A percentile compares a stretch with the other conserved stretches of the same genome.
These are phyloP conservation scores for Acleris holmiana DNA, from an alignment of 2,888 invertebrate genomes.

Conservation along the genomic window DNA sequence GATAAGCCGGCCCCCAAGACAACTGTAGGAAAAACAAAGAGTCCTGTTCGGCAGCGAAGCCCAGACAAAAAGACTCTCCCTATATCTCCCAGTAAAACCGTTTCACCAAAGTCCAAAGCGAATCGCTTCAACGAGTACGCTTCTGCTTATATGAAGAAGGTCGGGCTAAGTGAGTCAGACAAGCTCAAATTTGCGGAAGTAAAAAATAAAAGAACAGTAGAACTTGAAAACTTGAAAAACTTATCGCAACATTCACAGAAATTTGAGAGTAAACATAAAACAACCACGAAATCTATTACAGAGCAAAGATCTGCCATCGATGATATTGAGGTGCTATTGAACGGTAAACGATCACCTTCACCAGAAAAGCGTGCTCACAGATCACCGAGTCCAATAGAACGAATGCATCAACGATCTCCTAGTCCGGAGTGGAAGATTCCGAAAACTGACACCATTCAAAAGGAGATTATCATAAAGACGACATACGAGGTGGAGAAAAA, in stretches of 20 bases:
- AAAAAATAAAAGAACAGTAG: slow-evolving; percentile 54
- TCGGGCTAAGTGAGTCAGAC: slow-evolving; percentile 67
- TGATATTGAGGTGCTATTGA: slow-evolving; percentile 60
- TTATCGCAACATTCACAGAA: slow-evolving; percentile 25
- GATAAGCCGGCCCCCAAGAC: slow-evolving; percentile 57
- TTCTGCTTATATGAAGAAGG: slow-evolving; percentile 79
- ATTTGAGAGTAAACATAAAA: slow-evolving; percentile 53
- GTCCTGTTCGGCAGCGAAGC: slow-evolving; percentile 64
- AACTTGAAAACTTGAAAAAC: slow-evolving; percentile 52
- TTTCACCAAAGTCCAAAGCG: slow-evolving; percentile 62
- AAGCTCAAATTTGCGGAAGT: slow-evolving; percentile 59
- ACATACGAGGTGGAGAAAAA: slow-evolving; percentile 65
- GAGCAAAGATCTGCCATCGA: slow-evolving; percentile 67
- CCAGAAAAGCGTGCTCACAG: slow-evolving; percentile 58
- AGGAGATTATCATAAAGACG: slow-evolving; percentile 66
- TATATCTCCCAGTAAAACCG: slow-evolving; percentile 65
- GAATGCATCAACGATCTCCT: slow-evolving; percentile 58
- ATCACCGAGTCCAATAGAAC: slow-evolving; percentile 46
- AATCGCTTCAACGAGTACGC: slow-evolving; percentile 78
- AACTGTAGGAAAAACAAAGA: slow-evolving; percentile 52
- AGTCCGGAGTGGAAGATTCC: slow-evolving; percentile 60
- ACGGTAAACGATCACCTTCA: slow-evolving; percentile 68
- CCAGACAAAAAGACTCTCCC: slow-evolving; percentile 71
- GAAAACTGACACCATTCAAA: slow-evolving; percentile 56
- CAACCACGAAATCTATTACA: slow-evolving; percentile 52